phyloP scores from a whole-genome alignment of 2,888 invertebrate species.

The Ectemnius cavifrons region DNA sequence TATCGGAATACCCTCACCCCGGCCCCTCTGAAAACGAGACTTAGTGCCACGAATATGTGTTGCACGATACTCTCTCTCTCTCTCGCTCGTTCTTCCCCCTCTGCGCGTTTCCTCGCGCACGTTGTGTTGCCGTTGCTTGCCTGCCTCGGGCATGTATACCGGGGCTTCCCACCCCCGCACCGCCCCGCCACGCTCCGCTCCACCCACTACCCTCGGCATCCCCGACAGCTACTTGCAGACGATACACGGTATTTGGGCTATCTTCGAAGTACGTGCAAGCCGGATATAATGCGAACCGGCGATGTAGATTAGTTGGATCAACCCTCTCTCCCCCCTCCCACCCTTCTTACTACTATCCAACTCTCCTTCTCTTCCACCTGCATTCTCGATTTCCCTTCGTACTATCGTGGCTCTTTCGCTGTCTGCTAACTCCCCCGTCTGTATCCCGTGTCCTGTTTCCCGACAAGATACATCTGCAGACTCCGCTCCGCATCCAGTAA shows the following conservation, averaged over 20 bases:
- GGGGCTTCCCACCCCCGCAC: slow-evolving; percentile 24
- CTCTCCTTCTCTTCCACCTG: slow-evolving; percentile 6
- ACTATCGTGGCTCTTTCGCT: background rate
- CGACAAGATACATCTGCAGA: no score
- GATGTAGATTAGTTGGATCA: slow-evolving; percentile 58
- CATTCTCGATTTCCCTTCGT: background rate
- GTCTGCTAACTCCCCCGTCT: no score
- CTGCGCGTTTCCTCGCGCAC: background rate
- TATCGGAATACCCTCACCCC: slow-evolving; percentile 41
- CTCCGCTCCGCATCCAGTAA: no score
- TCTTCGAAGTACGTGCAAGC: slow-evolving; percentile 45
- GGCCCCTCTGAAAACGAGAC: slow-evolving; percentile 38
- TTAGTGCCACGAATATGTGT: slow-evolving; percentile 35
- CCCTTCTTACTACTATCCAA: slow-evolving; percentile 4
- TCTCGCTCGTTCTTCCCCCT: no score
- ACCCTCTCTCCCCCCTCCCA: slow-evolving; percentile 18
- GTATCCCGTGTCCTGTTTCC: no score
- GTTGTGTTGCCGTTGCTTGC: slow-evolving; percentile 18
- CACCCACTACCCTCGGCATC: background rate
- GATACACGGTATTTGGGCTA: slow-evolving; percentile 44
- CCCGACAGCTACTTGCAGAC: slow-evolving; percentile 24
- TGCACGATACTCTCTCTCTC: slow-evolving; percentile 5
- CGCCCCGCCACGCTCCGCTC: background rate
- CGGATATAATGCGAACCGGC: slow-evolving; percentile 47
- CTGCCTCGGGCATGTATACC: slow-evolving; percentile 12